Base-by-base conservation (phyloP, 23 tunicate genomes). In the Corella eumyota region DNA sequence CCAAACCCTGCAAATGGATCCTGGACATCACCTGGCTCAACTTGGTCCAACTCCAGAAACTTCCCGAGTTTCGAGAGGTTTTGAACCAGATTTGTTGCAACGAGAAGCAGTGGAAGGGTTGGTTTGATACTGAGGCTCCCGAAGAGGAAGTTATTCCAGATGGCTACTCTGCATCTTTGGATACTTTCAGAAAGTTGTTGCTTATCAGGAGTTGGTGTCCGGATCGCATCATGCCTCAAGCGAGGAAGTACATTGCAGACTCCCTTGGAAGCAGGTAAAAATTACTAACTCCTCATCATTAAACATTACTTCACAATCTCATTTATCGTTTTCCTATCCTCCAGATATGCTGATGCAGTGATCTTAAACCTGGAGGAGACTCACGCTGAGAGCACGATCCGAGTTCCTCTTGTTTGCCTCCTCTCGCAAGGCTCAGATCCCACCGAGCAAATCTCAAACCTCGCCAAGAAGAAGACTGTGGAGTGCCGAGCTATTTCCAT, bases 201-300 rank as follows among this genome's bases (percentile, higher is more conserved):
- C 80, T 92, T 26, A 82, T 92, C 66, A 55, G 98, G 26, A 76
- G 75, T 24, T 81, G 91, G 93, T 92, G 98, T 56, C 81, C 85
- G 20, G 98, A 92, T 65, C 93, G 98, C 0, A 69, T 83, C 85
- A 76, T 92, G 93, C 98, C 98, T 1, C 98, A 92, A 71, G 98
- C 93, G 19, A 60, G 80, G 57, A 81, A 76, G 36, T 92, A 92
- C 50, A 92, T 92, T 58, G 75, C 76, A 2, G 82, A 71, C 34
- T 83, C 98, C 0, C 77, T 92, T 27, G 98, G 98, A 31, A 58
- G 62, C 32, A 78, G 83, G 96, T 88, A 3, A 44, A 21, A n/a
- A n/a, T n/a, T n/a, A n/a, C 30, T 27, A 9, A 26, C 21, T 60
- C 21, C 11, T 20, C 9, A 17, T n/a, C n/a, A n/a, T n/a, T n/a